These are phyloP conservation scores for Phaetusa simplex DNA, from an alignment of 2,113 vertebrate species.

Conservation along the genomic window DNA sequence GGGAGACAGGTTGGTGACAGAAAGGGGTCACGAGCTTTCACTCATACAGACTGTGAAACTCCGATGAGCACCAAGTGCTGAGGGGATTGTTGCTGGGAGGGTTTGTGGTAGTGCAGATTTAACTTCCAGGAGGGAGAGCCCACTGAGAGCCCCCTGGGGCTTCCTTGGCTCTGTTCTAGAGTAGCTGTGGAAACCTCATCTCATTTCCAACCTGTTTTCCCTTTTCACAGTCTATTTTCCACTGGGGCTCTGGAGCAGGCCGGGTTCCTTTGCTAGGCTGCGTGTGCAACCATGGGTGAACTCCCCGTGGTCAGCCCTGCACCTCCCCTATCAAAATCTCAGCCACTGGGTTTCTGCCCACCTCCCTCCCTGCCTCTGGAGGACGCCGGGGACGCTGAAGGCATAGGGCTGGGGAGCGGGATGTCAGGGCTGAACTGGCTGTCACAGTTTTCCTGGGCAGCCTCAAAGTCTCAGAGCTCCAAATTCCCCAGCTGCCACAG, in stretches of 20 bases:
- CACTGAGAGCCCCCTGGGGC: not conserved
- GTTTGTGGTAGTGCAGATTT: fast-evolving
- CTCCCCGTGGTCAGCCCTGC: not conserved
- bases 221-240: not conserved
- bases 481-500: not conserved
- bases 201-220: not conserved
- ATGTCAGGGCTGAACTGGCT: not conserved
- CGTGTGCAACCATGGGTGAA: not conserved
- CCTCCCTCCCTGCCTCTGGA: not conserved
- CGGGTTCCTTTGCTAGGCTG: not conserved
- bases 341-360: fast-evolving
- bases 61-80: too few relatives aligned
- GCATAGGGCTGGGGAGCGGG: too few relatives aligned
- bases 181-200: not conserved
- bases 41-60: fast-evolving
- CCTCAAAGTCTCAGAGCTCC: not conserved
- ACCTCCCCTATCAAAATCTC: not conserved
- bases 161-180: not conserved
- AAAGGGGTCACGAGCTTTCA: fast-evolving
- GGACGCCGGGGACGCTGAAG: fast-evolving
- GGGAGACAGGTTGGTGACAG: fast-evolving
- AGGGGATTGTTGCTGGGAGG: not conserved
- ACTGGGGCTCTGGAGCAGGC: fast-evolving
- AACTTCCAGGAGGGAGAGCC: not conserved
- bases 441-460: not conserved